phyloP scores from a whole-genome alignment of 2,888 invertebrate species.

The Fragum whitleyi region DNA sequence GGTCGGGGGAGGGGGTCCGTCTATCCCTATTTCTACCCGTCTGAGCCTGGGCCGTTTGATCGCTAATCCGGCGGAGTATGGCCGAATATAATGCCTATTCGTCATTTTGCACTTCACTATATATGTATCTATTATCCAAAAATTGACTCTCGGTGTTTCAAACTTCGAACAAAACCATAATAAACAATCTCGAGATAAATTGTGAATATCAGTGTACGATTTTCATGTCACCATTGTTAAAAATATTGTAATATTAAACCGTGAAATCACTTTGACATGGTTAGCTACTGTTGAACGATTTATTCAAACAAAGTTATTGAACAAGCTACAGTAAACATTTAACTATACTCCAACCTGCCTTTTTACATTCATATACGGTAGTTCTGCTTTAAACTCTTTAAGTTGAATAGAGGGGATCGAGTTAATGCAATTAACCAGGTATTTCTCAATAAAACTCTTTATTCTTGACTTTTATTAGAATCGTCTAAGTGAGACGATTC shows the following conservation, averaged over 20 bases:
- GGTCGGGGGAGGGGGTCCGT: slow-evolving; percentile 53
- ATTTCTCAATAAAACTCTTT: not conserved
- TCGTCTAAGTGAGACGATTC: not conserved
- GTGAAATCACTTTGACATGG: slow-evolving; percentile 21
- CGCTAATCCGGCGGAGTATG: slow-evolving; percentile 49
- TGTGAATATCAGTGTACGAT: not conserved
- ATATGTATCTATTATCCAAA: not conserved
- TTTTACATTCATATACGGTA: not conserved
- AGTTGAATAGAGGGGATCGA: not conserved
- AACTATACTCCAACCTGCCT: slow-evolving; percentile 5
- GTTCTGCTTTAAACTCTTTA: not conserved
- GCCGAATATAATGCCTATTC: slow-evolving; percentile 52
- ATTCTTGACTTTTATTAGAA: not conserved
- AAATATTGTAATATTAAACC: slow-evolving; percentile 5
- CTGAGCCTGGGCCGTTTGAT: slow-evolving; percentile 60
- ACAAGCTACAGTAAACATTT: slow-evolving; percentile 30
- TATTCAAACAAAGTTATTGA: slow-evolving; percentile 18
- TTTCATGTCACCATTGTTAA: slow-evolving; percentile 31
- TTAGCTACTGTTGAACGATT: slow-evolving; percentile 3
- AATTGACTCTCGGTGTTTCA: not conserved
- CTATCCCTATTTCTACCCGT: slow-evolving; percentile 59
- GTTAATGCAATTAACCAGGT: no score
- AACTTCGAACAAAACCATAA: not conserved
- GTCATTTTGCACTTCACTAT: slow-evolving; percentile 39
- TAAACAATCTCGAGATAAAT: not conserved